Base-by-base conservation (phyloP, 2,113 vertebrate species). In the Oryzias celebensis region DNA sequence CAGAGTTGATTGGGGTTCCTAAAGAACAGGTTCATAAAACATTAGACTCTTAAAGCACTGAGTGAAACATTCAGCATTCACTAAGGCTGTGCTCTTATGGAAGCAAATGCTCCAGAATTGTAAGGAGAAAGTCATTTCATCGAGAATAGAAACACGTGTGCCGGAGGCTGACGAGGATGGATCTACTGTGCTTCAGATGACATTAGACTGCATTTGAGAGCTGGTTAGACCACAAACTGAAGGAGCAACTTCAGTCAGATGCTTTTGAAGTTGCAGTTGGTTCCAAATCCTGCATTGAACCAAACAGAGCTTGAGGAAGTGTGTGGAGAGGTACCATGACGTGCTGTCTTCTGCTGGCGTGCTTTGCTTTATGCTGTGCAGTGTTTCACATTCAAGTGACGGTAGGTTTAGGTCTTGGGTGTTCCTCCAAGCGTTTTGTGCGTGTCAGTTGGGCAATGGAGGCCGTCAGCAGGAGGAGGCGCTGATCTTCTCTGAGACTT, bases 401-500 rank as follows among this genome's bases (percentile, higher is more conserved):
- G 10, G 10, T 36, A 36, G 36, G 36, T 36, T 36, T 36, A 36
- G 13, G 12, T 46, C 47, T n/a, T 57, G 46, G 53, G 23, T 26
- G 15, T 18, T 23, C n/a, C 10, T 3, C 24, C 20, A 28, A 14
- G 28, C 14, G 28, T 56, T 47, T 49, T 52, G 54, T 66, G 60
- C 3, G 18, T 23, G 0, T 62, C 23, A 7, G 36, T 15, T 16
- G 54, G 57, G 23, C 51, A 17, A 51, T 17, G 3, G 43, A 62
- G 54, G 22, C 5, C 17, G 62, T 91, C 87, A 93, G 80, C 92
- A 93, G 1, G 92, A 92, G 48, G 93, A 94, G 80, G 93, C 94
- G 60, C 90, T 91, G 90, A 97, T 93, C 84, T 96, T 97, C 87
- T 95, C 94, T 1, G 96, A 94, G 7, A 95, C 90, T 26, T 97